Evolutionary conservation across 1,140 invertebrate species (phyloP), one percentile per base, ranked within the genome.

Genomic region (Rhagoletis pomonella): DNA sequence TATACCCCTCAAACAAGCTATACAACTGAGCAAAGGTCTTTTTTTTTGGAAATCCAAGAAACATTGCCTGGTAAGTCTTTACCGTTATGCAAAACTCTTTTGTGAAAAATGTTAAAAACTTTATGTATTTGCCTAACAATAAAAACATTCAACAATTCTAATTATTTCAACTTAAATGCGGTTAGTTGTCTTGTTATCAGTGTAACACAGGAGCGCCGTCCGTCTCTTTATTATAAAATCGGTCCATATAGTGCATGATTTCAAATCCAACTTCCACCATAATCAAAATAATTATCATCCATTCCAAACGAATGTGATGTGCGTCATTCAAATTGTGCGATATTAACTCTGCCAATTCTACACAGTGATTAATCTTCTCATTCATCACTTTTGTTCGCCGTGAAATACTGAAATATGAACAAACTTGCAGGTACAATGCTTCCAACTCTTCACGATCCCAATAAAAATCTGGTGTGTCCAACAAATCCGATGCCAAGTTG

Each of bases 261-360:
- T 98, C 98, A 93, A 99, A 98, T 64, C 94, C 95, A 59, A 99
- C 98, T 94, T 99, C 98, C 0, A 98, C 96, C 95, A 98, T 96
- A 93, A 99, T 99, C 29, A 99, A 95, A 73, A 97, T 94, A 87
- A 99, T 99, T 86, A 99, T 98, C 97, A 99, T 99, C 97, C 97
- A 97, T 93, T 99, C 98, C 1, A 99, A 94, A 4, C 97, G 94
- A 2, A 97, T 95, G 92, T 98, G 97, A 94, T 99, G 98, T 12
- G 96, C 95, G 93, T 99, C 98, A 88, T 96, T 98, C 12, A 99
- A 94, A 94, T 99, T 97, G 50, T 96, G 95, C 0, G 97, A 97
- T 0, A 99, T 92, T 42, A 99, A 94, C 92, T 98, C 97, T 5
- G 98, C 96, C 5, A 99, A 94, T 91, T 99, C 98, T 85, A 97